These are phyloP conservation scores for Lepidurus packardi DNA, from an alignment of 1,140 invertebrate genomes.

Conservation along the genomic window DNA sequence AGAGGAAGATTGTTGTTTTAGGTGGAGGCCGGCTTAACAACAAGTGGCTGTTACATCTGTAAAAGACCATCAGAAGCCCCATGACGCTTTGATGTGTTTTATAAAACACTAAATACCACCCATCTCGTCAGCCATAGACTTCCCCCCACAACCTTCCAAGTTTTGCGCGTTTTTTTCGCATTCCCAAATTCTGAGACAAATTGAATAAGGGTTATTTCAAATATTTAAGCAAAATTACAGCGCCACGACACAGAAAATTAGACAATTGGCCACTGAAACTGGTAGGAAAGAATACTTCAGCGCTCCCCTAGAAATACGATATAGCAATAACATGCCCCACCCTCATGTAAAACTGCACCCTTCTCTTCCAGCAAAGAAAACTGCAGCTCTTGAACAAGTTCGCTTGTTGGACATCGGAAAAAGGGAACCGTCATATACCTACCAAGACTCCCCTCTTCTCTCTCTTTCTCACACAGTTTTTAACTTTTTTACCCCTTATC, in stretches of 20 bases:
- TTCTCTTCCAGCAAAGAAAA: neutral
- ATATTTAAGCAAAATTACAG: neutral
- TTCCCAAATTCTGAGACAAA: neutral
- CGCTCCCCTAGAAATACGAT: conserved; percentile 12
- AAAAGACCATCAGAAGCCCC: neutral
- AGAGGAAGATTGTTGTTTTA: neutral
- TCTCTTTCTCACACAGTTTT: neutral
- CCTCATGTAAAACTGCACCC: conserved; percentile 21
- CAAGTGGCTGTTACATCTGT: conserved; percentile 5
- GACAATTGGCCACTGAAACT: neutral
- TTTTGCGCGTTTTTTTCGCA: neutral
- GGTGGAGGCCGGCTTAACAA: neutral
- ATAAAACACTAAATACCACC: neutral
- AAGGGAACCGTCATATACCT: neutral
- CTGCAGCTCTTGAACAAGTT: neutral
- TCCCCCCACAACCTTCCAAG: too few species aligned
- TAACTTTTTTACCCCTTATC: neutral
- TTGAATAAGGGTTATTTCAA: neutral
- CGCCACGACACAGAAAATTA: neutral
- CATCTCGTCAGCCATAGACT: neutral
- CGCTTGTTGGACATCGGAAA: neutral
- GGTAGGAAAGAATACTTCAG: conserved; percentile 1
- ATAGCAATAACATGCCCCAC: conserved; percentile 21
- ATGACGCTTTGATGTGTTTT: neutral
- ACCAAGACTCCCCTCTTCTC: neutral